Percentiles rank a stretch among this genome's conserved stretches.
Conservation (phyloP, 2,888 invertebrate genomes). For the Microctonus brassicae region DNA sequence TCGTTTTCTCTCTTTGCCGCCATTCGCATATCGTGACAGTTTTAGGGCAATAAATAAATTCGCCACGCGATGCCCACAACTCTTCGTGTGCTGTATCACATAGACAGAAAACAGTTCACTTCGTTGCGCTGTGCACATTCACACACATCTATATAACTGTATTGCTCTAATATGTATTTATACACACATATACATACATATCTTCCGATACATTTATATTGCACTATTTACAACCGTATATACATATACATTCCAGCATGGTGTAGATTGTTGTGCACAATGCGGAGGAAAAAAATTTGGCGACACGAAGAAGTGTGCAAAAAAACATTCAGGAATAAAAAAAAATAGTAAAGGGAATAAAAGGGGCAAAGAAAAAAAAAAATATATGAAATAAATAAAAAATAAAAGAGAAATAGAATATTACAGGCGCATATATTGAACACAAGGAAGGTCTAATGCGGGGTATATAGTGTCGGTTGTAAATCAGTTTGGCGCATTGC, state of each 20-base stretch:
- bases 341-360: background rate
- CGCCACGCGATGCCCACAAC: constrained; percentile 60
- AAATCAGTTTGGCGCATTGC: constrained; percentile 66
- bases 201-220: background rate
- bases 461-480: constrained; percentile 52
- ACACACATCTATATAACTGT: background rate
- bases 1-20: background rate
- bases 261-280: background rate
- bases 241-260: constrained; percentile 8
- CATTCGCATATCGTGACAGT: background rate
- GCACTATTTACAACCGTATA: constrained; percentile 6
- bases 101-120: constrained; percentile 34
- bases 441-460: constrained; percentile 28
- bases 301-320: constrained; percentile 8
- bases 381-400: constrained; percentile 1
- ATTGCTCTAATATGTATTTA: no score
- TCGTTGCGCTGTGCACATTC: constrained; percentile 13
- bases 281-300: constrained; percentile 27
- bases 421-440: constrained; percentile 31
- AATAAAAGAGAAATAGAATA: constrained; percentile 4
- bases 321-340: constrained; percentile 7
- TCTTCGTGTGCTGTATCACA: constrained; percentile 48
- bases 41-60: constrained; percentile 62
- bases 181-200: constrained; percentile 6
- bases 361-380: background rate